Evolutionary conservation across 2,888 invertebrate species (phyloP).

Genomic region (Polydrusus cervinus): DNA sequence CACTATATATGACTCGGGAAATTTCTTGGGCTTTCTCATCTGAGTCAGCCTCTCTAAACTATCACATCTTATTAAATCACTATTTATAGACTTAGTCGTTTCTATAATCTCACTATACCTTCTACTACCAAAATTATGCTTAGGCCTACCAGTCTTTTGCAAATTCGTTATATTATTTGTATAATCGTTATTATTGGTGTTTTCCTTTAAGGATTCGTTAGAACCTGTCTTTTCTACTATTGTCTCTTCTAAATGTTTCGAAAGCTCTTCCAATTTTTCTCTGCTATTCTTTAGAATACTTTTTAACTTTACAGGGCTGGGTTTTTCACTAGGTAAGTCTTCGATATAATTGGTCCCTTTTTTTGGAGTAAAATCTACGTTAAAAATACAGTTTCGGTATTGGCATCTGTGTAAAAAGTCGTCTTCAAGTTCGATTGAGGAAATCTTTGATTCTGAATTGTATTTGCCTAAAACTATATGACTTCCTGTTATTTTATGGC

Average conservation of each 20-base stretch:
- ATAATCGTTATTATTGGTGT: slow-evolving; percentile 57
- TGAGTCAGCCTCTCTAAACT: slow-evolving; percentile 68
- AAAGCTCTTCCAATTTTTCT: slow-evolving; percentile 58
- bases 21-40: slow-evolving; percentile 66
- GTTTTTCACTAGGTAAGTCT: slow-evolving; percentile 1
- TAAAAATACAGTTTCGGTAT: slow-evolving; percentile 71
- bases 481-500: slow-evolving; percentile 23
- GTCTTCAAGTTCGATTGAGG: slow-evolving; percentile 53
- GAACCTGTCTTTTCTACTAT: neutral
- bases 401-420: slow-evolving; percentile 69
- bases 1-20: slow-evolving; percentile 71
- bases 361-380: slow-evolving; percentile 69
- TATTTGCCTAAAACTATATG: slow-evolving; percentile 54
- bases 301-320: slow-evolving; percentile 58
- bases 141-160: slow-evolving; percentile 58
- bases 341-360: slow-evolving; percentile 70
- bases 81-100: slow-evolving; percentile 70
- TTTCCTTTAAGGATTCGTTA: slow-evolving; percentile 47
- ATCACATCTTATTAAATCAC: slow-evolving; percentile 71
- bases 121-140: slow-evolving; percentile 63
- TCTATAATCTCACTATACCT: slow-evolving; percentile 73
- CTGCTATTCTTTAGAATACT: slow-evolving; percentile 66
- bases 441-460: slow-evolving; percentile 58
- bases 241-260: slow-evolving; percentile 58
- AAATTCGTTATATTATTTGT: slow-evolving; percentile 61